A percentile compares a stretch with the other conserved stretches of the same genome.
Conservation (phyloP, 2,888 invertebrate species). For the Falcaria lacertinaria region DNA sequence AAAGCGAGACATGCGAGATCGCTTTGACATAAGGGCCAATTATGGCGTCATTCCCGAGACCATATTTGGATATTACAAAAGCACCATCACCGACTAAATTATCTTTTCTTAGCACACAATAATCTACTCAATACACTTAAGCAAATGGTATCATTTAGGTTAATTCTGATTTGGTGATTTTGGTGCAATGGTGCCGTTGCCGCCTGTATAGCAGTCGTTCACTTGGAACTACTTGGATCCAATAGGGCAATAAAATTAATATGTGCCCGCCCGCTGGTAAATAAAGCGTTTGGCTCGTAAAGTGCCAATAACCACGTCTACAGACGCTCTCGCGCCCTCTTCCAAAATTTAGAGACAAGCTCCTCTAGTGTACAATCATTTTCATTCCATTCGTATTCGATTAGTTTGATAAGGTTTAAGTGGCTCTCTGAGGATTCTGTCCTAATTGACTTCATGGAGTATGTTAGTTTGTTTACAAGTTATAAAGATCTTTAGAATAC, state of each 20-base stretch:
- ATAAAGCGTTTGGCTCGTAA: constrained; percentile 55
- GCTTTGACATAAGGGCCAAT: no score
- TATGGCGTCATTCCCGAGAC: no score
- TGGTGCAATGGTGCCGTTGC: no score
- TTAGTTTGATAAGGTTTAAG: not conserved
- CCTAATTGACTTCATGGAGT: not conserved
- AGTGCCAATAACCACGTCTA: constrained; percentile 34
- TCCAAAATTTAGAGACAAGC: not conserved
- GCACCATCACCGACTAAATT: no score
- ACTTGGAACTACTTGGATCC: constrained; percentile 31
- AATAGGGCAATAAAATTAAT: constrained; percentile 50
- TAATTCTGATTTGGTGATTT: no score
- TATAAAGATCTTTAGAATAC: no score
- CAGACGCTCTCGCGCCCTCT: not conserved
- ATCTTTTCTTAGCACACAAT: no score
- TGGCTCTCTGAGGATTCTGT: not conserved
- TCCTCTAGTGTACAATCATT: not conserved
- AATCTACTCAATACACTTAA: no score
- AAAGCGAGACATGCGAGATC: constrained; percentile 18
- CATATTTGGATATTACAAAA: no score
- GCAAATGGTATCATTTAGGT: no score
- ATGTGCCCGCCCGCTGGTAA: constrained; percentile 58
- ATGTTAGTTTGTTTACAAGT: no score
- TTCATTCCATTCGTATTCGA: not conserved
- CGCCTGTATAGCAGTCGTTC: constrained; percentile 22